Base-by-base conservation (phyloP, 2,888 invertebrate genomes). In the Deilephila porcellus region DNA sequence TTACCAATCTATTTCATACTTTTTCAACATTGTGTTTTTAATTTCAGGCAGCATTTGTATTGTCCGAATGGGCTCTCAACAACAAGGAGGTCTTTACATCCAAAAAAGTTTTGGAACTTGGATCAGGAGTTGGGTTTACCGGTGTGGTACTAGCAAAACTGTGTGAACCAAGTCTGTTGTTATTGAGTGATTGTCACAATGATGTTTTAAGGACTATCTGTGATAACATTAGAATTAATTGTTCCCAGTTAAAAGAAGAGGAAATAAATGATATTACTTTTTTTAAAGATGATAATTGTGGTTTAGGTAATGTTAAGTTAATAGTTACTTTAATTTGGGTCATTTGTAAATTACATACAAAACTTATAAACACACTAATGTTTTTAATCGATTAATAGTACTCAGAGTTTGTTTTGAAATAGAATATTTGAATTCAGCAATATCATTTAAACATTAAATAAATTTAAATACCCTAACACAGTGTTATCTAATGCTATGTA, bases 121-220 rank as follows among this genome's bases (percentile, higher is more conserved):
- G 98, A 17, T 96, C 97, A 17, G 98, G 98, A 37, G 95, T 97
- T 25, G 98, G 98, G 0, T 93, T 98, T 72, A 95, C 97, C 59
- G 97, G 97, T 25, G 92, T 97, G 59, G 91, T 95, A 4, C 88
- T 96, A 59, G 91, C 95, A 45, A 95, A 95, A 73, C 85, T 90
- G 70, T 96, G 96, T 82, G 76, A 88, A 45, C 95, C 96, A 0
- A 88, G 92, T 72, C 88, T 93, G 70, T 92, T 97, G 67, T 90
- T 95, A 72, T 94, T 98, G 71, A 96, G 96, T 20, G 98, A 98
- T 87, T 97, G 96, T 81, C 97, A 97, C 83, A 82, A 88, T 0
- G 92, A 95, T 71, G 97, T 98, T 34, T 87, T 98, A 25, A 90
- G 95, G 53, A 91, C 95, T 60, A 92, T 97, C 72, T 88, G 90